A percentile compares a stretch with the other conserved stretches of the same genome.
These are phyloP conservation scores for Halocynthia aurantium DNA, from an alignment of 23 tunicate species.

Conservation along the genomic window DNA sequence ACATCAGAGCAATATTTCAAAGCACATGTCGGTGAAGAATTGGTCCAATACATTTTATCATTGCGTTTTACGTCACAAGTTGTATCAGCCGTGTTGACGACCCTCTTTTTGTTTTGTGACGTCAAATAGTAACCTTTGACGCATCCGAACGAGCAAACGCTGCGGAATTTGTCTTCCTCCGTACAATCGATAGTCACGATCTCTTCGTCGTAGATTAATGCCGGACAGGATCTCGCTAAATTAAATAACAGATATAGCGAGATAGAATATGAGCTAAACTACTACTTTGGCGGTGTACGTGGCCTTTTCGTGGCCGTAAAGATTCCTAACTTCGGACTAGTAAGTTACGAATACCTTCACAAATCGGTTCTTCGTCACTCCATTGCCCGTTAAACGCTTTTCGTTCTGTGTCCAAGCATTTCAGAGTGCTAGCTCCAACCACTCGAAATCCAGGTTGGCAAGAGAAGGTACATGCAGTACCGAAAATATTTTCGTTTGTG, in stretches of 20 bases:
- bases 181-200: background rate
- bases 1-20: background rate
- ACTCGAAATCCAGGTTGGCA: constrained; percentile 9
- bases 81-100: background rate
- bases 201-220: background rate
- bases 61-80: background rate
- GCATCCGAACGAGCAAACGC: constrained; percentile 14
- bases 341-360: background rate
- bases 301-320: no score
- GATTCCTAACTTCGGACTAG: no score
- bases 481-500: background rate
- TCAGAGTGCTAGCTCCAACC: background rate
- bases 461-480: background rate
- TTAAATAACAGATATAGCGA: background rate
- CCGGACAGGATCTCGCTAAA: constrained; percentile 9
- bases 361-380: constrained; percentile 1
- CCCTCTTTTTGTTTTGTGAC: background rate
- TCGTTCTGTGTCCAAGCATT: background rate
- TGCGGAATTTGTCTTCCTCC: background rate
- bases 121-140: constrained; percentile 3
- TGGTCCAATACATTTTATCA: constrained; percentile 10
- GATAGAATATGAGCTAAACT: no score
- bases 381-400: background rate
- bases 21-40: background rate
- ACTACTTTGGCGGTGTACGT: no score